A percentile compares a stretch with the other conserved stretches of the same genome.
Conservation (phyloP, 92 coral and sea anemone genomes). For the Zoanthus sociatus region DNA sequence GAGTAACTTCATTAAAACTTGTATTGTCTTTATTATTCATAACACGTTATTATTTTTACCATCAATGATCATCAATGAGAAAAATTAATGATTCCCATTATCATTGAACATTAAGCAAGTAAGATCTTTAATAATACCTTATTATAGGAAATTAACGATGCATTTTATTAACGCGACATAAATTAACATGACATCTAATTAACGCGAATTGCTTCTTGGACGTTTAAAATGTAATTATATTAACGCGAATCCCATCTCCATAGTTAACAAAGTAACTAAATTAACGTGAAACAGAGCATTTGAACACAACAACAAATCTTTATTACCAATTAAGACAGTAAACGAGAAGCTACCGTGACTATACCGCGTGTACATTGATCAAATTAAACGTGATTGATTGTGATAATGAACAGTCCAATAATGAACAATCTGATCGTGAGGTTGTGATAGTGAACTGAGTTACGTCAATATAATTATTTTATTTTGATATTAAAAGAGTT, state of each 20-base stretch:
- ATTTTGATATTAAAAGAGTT: no score
- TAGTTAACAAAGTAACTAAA: conserved; percentile 41
- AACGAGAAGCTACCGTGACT: conserved; percentile 44
- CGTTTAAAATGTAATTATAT: conserved; percentile 54
- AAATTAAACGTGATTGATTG: conserved; percentile 28
- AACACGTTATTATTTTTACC: no score
- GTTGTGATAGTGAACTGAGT: no score
- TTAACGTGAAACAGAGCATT: conserved; percentile 43
- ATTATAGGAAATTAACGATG: conserved; percentile 41
- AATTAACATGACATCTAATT: conserved; percentile 51
- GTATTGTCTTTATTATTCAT: no score
- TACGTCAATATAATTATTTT: no score
- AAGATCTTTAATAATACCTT: no score
- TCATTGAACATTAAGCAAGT: background rate
- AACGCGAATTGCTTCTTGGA: conserved; percentile 44
- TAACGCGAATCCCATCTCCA: conserved; percentile 57
- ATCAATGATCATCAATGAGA: no score
- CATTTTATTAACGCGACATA: conserved; percentile 53
- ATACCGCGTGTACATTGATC: conserved; percentile 41
- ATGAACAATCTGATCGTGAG: no score
- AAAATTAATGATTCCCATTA: no score
- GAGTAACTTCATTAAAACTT: no score
- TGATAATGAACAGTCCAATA: no score
- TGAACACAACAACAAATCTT: conserved; percentile 35
- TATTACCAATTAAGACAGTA: conserved; percentile 41